Conservation (phyloP, 1,140 invertebrate species). For the Phocides pigmalion region DNA sequence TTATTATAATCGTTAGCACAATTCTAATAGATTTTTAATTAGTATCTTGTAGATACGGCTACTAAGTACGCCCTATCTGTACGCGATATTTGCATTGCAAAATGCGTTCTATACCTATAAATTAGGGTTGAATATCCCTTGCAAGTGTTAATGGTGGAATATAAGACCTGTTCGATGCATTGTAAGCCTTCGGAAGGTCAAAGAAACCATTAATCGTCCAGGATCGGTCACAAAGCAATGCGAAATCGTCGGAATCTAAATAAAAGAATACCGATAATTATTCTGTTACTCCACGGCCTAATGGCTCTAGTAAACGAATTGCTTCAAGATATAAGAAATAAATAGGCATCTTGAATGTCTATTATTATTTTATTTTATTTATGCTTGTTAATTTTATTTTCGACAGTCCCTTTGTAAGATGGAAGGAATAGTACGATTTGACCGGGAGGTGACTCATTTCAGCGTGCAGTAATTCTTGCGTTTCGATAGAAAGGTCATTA, state of each 20-base stretch:
- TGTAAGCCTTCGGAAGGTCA: conserved; percentile 27
- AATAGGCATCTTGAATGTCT: no score
- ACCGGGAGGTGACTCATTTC: no score
- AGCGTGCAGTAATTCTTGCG: no score
- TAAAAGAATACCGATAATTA: conserved; percentile 31
- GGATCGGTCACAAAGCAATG: conserved; percentile 22
- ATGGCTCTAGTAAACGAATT: conserved; percentile 8
- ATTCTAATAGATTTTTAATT: conserved; percentile 35
- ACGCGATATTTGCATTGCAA: background rate
- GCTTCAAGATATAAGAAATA: background rate
- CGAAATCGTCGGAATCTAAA: conserved; percentile 25
- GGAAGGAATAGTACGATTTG: no score
- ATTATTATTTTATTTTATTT: no score
- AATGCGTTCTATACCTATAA: background rate
- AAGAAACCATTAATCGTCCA: conserved; percentile 30
- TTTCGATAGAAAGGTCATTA: no score
- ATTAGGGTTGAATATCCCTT: background rate
- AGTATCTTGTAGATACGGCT: conserved; percentile 6
- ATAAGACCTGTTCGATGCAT: conserved; percentile 16
- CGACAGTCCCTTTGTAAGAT: no score
- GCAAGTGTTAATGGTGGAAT: background rate
- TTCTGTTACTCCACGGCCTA: conserved; percentile 14
- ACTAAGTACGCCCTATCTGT: background rate
- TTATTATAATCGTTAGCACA: conserved; percentile 23
- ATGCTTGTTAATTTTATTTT: no score